phyloP scores from a whole-genome alignment of 2,888 invertebrate species.

The Drosophila vallismaia region DNA sequence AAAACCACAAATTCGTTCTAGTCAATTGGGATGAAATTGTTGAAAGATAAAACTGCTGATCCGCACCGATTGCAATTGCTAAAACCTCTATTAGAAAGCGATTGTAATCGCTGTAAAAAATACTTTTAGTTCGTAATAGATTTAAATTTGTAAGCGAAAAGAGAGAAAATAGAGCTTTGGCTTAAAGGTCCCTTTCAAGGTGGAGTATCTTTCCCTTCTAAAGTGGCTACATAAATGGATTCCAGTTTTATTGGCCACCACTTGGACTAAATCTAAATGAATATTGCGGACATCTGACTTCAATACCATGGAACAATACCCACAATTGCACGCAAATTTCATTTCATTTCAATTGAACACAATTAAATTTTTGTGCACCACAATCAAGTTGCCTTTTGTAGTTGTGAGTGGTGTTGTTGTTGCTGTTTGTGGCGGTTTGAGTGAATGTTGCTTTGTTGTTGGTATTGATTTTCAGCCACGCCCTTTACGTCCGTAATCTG shows the following conservation, averaged over 20 bases:
- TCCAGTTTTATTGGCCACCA: neutral
- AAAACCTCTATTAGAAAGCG: constrained; percentile 14
- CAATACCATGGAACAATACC: constrained; percentile 15
- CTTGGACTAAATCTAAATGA: constrained; percentile 10
- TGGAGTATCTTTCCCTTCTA: no score
- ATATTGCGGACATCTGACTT: neutral
- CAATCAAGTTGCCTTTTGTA: constrained; percentile 52
- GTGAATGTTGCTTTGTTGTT: constrained; percentile 34
- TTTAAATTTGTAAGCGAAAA: neutral
- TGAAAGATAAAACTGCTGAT: constrained; percentile 37
- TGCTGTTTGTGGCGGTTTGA: constrained; percentile 29
- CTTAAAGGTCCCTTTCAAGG: no score
- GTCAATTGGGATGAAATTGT: constrained; percentile 18
- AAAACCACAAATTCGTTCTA: constrained; percentile 31
- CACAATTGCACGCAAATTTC: constrained; percentile 48
- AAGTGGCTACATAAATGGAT: neutral
- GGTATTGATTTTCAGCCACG: constrained; percentile 47
- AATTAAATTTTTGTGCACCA: constrained; percentile 71
- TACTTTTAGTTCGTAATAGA: neutral
- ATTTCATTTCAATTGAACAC: constrained; percentile 63
- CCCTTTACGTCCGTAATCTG: constrained; percentile 4
- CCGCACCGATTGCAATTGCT: constrained; percentile 23
- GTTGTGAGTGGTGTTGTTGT: constrained; percentile 45
- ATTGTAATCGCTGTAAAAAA: neutral
- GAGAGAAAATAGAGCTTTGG: no score